These are phyloP conservation scores for Ictalurus furcatus DNA, from an alignment of 2,113 vertebrate genomes.

Conservation along the genomic window DNA sequence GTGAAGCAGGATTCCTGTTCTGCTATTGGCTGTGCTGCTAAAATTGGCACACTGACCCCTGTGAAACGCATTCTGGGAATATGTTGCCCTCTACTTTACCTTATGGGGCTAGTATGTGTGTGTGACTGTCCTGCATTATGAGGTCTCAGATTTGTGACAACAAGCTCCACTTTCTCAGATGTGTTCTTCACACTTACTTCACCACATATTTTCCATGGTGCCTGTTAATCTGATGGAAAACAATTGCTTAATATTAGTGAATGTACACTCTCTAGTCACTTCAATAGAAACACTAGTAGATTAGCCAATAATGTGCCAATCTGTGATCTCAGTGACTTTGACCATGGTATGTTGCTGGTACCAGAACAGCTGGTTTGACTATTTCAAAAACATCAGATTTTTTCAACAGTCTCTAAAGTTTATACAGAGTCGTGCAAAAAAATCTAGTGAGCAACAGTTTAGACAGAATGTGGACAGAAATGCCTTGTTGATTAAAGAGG, in stretches of 20 bases:
- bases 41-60: conserved; percentile 74
- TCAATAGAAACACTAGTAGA: neutral
- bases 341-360: neutral
- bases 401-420: neutral
- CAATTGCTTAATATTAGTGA: neutral
- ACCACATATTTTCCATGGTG: neutral
- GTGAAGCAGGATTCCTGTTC: conserved; percentile 58
- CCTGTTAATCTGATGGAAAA: neutral
- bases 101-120: conserved; percentile 61
- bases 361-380: neutral
- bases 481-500: neutral
- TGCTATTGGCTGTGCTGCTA: conserved; percentile 67
- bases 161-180: conserved; percentile 41
- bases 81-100: conserved; percentile 67
- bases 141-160: conserved; percentile 40
- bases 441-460: neutral
- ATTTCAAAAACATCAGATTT: neutral
- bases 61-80: conserved; percentile 78
- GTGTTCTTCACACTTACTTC: neutral
- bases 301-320: neutral
- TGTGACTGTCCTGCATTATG: conserved; percentile 28
- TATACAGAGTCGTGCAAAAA: neutral
- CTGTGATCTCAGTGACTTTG: neutral
- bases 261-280: neutral
- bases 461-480: neutral